A percentile compares a stretch with the other conserved stretches of the same genome.
phyloP scores from a whole-genome alignment of 1,140 invertebrate genomes.

The Asbolus verrucosus region DNA sequence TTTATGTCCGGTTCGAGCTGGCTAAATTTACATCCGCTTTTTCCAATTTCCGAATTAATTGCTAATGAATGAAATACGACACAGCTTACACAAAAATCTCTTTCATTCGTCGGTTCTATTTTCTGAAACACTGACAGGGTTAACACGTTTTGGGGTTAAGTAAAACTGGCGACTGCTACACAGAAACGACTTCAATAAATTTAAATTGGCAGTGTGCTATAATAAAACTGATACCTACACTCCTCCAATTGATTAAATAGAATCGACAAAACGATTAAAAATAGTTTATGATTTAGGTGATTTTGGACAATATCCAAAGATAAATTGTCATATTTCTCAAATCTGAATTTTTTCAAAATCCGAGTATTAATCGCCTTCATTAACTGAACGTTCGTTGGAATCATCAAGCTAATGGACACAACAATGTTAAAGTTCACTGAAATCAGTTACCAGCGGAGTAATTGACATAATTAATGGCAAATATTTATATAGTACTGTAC shows the following conservation, averaged over 20 bases:
- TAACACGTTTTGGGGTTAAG: too few species aligned
- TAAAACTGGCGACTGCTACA: too few species aligned
- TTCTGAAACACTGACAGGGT: too few species aligned
- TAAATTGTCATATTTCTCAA: conserved; percentile 26
- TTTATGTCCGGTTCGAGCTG: conserved; percentile 25
- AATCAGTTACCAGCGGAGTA: conserved; percentile 30
- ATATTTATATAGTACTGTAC: conserved; percentile 30
- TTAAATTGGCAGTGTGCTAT: too few species aligned
- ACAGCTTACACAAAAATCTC: too few species aligned
- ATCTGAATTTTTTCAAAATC: too few species aligned
- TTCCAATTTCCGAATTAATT: conserved; percentile 1
- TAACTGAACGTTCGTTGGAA: neutral
- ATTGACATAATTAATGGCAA: conserved; percentile 18
- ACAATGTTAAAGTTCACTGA: conserved; percentile 22
- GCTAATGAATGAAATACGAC: too few species aligned
- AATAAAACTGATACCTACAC: too few species aligned
- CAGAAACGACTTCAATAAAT: neutral
- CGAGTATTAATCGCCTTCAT: too few species aligned
- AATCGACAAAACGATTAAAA: conserved; percentile 29
- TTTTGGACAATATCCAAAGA: conserved; percentile 31
- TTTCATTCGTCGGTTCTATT: too few species aligned
- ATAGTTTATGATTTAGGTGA: conserved; percentile 16
- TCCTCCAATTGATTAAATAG: neutral
- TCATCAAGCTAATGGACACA: conserved; percentile 23
- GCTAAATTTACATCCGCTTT: too few species aligned